phyloP scores from a whole-genome alignment of 1,140 invertebrate species.

The Heterodera schachtii region DNA sequence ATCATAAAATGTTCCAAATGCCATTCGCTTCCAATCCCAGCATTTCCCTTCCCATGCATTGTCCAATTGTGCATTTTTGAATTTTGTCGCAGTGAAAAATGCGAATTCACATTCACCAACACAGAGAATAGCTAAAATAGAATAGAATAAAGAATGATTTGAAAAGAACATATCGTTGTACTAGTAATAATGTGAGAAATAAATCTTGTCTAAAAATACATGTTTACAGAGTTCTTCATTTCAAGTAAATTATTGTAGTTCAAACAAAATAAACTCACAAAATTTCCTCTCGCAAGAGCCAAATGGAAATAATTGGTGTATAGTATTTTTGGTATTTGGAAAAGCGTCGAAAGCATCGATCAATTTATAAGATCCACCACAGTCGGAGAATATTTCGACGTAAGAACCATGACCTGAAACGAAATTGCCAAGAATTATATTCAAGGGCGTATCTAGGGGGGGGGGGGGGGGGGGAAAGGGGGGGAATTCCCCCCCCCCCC shows the following conservation, averaged over 20 bases:
- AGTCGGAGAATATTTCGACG: background rate
- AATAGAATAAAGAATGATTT: background rate
- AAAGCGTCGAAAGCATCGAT: slow-evolving; percentile 17
- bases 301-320: slow-evolving; percentile 7
- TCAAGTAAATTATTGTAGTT: no score
- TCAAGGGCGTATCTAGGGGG: no score
- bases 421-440: no score
- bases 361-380: background rate
- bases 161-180: no score
- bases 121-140: slow-evolving; percentile 4
- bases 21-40: background rate
- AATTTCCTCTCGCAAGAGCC: background rate
- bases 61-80: background rate
- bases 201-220: no score
- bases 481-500: no score
- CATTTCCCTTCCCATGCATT: background rate
- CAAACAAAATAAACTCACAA: background rate
- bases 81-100: background rate
- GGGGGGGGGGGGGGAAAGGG: no score
- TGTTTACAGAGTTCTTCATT: no score
- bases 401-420: background rate
- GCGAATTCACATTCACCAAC: slow-evolving; percentile 19
- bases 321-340: background rate
- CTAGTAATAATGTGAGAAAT: no score
- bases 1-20: background rate